Evolutionary conservation across 1,140 invertebrate genomes (phyloP), one percentile per base, ranked within the genome.

Genomic region (Rhyzopertha dominica): DNA sequence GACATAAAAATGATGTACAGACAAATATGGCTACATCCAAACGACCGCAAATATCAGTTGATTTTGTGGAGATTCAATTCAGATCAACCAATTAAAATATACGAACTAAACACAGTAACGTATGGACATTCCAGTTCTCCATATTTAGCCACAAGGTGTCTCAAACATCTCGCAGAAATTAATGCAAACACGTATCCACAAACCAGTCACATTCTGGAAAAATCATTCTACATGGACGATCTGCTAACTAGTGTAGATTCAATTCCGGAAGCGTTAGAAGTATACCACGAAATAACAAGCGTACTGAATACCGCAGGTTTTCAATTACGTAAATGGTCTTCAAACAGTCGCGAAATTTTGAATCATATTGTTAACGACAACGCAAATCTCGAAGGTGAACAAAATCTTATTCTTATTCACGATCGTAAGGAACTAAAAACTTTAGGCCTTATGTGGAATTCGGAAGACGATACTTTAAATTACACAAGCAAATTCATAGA

Each of bases 171-270:
- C 3, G 56, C 53, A 3, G 8, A 30, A 16, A 43, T 52, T 18
- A 7, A 48, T 7, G 10, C 45, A 20, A 23, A 39, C 19, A 10
- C 46, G 7, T 54, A 20, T 39, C 40, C 44, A 3, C n/a, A 32
- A 1, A 65, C 65, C 1, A 43, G 55, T 8, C 12, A 17, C 10
- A 36, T 44, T 9, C 31, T 67, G 18, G 17, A 35, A 5, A 41
- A 51, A 0, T 34, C 66, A 22, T 49, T 61, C 5, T 71, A 65
- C 19, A 51, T 69, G 0, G 66, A 69, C 42, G 67, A 69, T 44
- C 29, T 61, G 4, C 26, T 68, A 1, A 53, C 50, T 1, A 63
- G 62, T 9, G 36, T 47, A n/a, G n/a, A n/a, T n/a, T 31, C 35
- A 0, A 17, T 58, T 2, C 51, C 50, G 23, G 47, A 42, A 10